A percentile compares a stretch with the other conserved stretches of the same genome.
Evolutionary conservation across 2,888 invertebrate genomes (phyloP).

Genomic region (Scaptomyza cyrtandrae): DNA sequence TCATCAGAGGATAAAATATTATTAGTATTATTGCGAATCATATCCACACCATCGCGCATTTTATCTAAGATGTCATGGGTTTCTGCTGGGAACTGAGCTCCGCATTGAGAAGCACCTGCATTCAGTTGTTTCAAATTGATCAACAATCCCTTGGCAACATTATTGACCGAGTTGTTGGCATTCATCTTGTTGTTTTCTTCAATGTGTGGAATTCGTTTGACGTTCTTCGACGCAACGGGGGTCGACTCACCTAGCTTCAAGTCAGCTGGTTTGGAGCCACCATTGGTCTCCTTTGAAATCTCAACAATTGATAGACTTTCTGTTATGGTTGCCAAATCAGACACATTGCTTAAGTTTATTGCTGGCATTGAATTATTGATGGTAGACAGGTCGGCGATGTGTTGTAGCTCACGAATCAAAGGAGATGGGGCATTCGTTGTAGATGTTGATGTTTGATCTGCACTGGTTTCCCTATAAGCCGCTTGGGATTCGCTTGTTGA

Average conservation of each 20-base stretch:
- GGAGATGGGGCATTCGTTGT: slow-evolving; percentile 64
- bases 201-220: slow-evolving; percentile 83
- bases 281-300: slow-evolving; percentile 49
- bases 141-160: slow-evolving; percentile 82
- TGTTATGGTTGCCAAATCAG: slow-evolving; percentile 94
- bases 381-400: slow-evolving; percentile 88
- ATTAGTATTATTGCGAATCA: slow-evolving; percentile 91
- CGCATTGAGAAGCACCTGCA: slow-evolving; percentile 68
- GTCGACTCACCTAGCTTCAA: background rate
- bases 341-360: slow-evolving; percentile 85
- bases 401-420: slow-evolving; percentile 86
- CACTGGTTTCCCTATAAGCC: slow-evolving; percentile 25
- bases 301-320: slow-evolving; percentile 91
- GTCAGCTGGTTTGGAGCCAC: background rate
- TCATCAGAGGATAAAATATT: slow-evolving; percentile 90
- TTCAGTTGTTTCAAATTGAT: slow-evolving; percentile 77
- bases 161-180: slow-evolving; percentile 83
- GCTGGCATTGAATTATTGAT: slow-evolving; percentile 90
- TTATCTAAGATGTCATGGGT: slow-evolving; percentile 88
- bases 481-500: slow-evolving; percentile 28
- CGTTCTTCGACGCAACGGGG: slow-evolving; percentile 72
- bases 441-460: slow-evolving; percentile 66
- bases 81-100: slow-evolving; percentile 85
- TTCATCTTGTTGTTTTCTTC: slow-evolving; percentile 85
- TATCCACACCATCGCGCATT: slow-evolving; percentile 89